These are phyloP conservation scores for Sphaerophoria rueppellii DNA, from an alignment of 2,888 invertebrate genomes.

Conservation along the genomic window DNA sequence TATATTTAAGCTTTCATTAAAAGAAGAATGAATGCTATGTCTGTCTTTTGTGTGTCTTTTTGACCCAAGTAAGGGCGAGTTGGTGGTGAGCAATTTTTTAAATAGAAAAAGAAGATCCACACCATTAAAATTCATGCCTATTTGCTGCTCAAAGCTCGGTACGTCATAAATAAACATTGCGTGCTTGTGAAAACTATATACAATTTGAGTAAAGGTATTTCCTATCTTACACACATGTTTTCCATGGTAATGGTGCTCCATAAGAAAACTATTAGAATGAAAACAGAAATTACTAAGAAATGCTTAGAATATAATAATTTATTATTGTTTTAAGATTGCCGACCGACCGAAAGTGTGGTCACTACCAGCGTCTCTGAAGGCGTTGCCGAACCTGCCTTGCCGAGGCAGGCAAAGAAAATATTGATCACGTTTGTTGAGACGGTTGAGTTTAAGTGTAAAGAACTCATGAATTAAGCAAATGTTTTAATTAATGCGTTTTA, in stretches of 20 bases:
- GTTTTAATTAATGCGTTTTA: slow-evolving; percentile 44
- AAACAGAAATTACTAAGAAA: slow-evolving; percentile 60
- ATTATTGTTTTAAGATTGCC: slow-evolving; percentile 43
- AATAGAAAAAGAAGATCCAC: slow-evolving; percentile 27
- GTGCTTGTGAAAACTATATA: slow-evolving; percentile 22
- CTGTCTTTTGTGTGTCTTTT: slow-evolving; percentile 14
- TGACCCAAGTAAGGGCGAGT: background rate
- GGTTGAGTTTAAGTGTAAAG: slow-evolving; percentile 12
- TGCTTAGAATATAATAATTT: slow-evolving; percentile 38
- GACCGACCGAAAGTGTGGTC: background rate
- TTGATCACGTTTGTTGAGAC: slow-evolving; percentile 21
- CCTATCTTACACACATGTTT: slow-evolving; percentile 19
- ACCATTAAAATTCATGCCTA: slow-evolving; percentile 66
- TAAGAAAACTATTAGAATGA: slow-evolving; percentile 50
- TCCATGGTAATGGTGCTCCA: slow-evolving; percentile 12
- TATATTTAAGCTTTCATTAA: slow-evolving; percentile 4
- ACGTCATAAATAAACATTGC: slow-evolving; percentile 18
- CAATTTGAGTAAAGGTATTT: background rate
- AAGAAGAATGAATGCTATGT: slow-evolving; percentile 3
- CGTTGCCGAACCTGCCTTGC: background rate
- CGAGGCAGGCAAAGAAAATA: too few relatives aligned
- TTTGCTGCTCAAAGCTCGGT: slow-evolving; percentile 10
- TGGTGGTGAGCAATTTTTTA: background rate
- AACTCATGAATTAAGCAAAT: slow-evolving; percentile 33
- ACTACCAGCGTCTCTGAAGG: background rate